phyloP scores from a whole-genome alignment of 2,113 vertebrate species.

The Tachycineta bicolor region DNA sequence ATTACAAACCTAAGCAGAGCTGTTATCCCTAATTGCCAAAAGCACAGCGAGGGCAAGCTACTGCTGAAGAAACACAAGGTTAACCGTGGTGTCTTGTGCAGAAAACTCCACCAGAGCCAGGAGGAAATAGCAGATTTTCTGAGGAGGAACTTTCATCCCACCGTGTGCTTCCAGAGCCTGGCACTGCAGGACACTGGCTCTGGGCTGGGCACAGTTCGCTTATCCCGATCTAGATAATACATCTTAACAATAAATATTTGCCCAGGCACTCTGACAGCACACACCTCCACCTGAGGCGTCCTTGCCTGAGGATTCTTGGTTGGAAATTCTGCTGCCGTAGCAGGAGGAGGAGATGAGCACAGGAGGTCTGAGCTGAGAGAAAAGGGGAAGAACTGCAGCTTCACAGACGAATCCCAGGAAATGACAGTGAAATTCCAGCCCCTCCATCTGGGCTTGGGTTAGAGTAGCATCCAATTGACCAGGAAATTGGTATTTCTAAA shows the following conservation, averaged over 20 bases:
- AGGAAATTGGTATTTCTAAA: not conserved
- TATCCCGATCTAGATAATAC: not conserved
- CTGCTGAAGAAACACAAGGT: not conserved
- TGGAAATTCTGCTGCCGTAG: not conserved
- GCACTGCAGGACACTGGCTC: not conserved
- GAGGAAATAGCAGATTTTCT: not conserved
- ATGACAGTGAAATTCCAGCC: not conserved
- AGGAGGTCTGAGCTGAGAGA: not conserved
- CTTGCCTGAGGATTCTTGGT: not conserved
- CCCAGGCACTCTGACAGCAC: not conserved
- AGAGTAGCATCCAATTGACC: not conserved
- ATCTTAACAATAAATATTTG: not conserved
- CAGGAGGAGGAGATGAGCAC: not conserved
- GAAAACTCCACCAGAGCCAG: not conserved
- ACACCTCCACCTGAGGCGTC: not conserved
- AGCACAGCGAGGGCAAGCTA: not conserved
- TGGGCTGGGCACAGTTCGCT: not conserved
- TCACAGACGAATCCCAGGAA: not conserved
- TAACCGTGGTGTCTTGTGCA: not conserved
- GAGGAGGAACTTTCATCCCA: not conserved
- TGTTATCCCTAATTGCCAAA: conserved; percentile 1
- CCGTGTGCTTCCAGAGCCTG: not conserved
- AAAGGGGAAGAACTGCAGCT: not conserved
- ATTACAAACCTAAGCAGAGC: not conserved
- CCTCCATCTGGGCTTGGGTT: not conserved